These are phyloP conservation scores for Lasioglossum calceatum DNA, from an alignment of 2,888 invertebrate genomes.

Conservation along the genomic window DNA sequence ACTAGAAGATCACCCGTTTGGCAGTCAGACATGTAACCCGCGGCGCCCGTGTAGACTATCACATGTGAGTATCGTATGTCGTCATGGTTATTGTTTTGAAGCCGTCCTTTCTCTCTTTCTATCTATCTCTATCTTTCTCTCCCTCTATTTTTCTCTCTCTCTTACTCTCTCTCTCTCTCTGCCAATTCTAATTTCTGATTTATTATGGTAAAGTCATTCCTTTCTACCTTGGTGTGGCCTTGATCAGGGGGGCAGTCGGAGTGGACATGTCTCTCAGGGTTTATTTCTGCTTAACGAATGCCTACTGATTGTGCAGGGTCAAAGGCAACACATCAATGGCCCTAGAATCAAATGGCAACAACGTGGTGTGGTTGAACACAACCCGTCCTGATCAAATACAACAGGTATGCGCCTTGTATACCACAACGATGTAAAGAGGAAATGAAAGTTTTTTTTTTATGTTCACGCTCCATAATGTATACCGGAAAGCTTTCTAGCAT, in stretches of 20 bases:
- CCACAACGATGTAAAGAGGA: constrained; percentile 52
- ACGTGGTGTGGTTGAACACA: constrained; percentile 82
- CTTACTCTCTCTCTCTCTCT: background rate
- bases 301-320: constrained; percentile 79
- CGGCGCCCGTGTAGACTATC: constrained; percentile 73
- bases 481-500: constrained; percentile 45
- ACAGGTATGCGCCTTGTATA: constrained; percentile 77
- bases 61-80: constrained; percentile 75
- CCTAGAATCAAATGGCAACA: constrained; percentile 83
- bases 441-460: constrained; percentile 33
- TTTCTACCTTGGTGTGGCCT: constrained; percentile 66
- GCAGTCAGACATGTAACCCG: constrained; percentile 74
- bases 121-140: too few relatives aligned
- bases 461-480: constrained; percentile 39
- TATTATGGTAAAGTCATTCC: constrained; percentile 25
- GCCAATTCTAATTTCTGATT: constrained; percentile 17
- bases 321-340: constrained; percentile 81
- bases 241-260: constrained; percentile 63
- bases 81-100: constrained; percentile 2
- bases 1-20: constrained; percentile 74
- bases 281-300: constrained; percentile 59
- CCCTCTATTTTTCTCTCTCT: too few relatives aligned
- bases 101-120: constrained; percentile 1
- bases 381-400: constrained; percentile 82
- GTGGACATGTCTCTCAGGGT: background rate